These are phyloP conservation scores for Drosophila eugracilis DNA, from an alignment of 1,140 invertebrate species.

Conservation along the genomic window DNA sequence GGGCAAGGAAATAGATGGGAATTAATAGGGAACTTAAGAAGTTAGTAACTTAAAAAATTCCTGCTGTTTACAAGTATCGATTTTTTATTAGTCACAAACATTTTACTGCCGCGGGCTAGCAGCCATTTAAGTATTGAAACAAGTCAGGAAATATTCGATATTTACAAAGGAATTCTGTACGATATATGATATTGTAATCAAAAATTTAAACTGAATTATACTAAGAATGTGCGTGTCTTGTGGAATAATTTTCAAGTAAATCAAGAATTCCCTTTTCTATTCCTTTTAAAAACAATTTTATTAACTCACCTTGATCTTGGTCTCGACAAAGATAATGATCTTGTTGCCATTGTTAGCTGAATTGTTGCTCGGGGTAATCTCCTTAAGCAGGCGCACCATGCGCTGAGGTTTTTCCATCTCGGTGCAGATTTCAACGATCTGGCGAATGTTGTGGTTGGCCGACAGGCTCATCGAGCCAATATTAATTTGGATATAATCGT, in stretches of 20 bases:
- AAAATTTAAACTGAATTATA: no score
- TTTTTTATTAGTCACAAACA: no score
- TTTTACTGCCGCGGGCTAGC: not conserved
- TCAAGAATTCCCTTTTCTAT: not conserved
- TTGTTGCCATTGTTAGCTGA: slow-evolving; percentile 93
- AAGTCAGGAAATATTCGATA: not conserved
- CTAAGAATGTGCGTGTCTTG: not conserved
- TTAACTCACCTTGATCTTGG: slow-evolving; percentile 92
- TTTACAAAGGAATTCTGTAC: not conserved
- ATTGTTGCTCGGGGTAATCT: slow-evolving; percentile 88
- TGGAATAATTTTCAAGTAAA: not conserved
- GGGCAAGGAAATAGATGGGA: not conserved
- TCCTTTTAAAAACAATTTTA: not conserved
- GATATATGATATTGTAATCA: no score
- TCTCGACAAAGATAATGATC: slow-evolving; percentile 99
- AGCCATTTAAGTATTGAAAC: not conserved
- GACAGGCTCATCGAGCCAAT: slow-evolving; percentile 97
- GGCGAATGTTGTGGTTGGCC: slow-evolving; percentile 99
- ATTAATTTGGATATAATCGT: slow-evolving; percentile 95
- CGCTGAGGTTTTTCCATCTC: slow-evolving; percentile 95
- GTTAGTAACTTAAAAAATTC: not conserved
- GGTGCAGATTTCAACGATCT: slow-evolving; percentile 97
- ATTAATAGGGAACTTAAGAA: no score
- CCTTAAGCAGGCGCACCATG: slow-evolving; percentile 92
- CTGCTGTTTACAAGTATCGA: not conserved